Conservation (phyloP, 2,113 vertebrate genomes). For the Rhadina sibilatrix region DNA sequence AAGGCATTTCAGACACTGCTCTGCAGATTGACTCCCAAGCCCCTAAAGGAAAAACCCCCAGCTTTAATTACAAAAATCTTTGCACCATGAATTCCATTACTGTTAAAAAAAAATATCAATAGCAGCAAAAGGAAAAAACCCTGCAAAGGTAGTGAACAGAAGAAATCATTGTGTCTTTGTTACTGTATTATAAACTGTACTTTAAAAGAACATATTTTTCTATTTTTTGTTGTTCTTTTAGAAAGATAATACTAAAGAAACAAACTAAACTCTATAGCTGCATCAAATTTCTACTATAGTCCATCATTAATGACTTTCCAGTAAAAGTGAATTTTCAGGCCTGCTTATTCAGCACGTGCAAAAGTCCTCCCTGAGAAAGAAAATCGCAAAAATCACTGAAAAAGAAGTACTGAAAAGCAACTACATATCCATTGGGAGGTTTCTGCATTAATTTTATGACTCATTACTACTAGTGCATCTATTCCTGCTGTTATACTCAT, state of each 20-base stretch:
- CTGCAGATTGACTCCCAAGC: neutral
- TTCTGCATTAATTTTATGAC: neutral
- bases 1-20: neutral
- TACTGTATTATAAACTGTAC: neutral
- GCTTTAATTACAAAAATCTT: neutral
- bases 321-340: neutral
- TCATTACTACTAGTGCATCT: neutral
- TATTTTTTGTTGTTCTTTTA: neutral
- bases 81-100: neutral
- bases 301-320: neutral
- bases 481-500: neutral
- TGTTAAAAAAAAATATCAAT: neutral
- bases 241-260: neutral
- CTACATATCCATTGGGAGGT: neutral
- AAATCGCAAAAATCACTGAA: neutral
- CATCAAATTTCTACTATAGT: neutral
- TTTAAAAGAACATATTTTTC: neutral
- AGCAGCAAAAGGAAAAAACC: neutral
- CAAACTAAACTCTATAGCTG: neutral
- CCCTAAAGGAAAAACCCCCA: neutral
- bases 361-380: neutral
- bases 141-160: neutral
- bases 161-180: neutral
- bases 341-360: neutral
- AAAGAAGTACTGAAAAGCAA: neutral